Evolutionary conservation across 2,797 vertebrate species (phyloP).

Genomic region (Pipistrellus pygmaeus): DNA sequence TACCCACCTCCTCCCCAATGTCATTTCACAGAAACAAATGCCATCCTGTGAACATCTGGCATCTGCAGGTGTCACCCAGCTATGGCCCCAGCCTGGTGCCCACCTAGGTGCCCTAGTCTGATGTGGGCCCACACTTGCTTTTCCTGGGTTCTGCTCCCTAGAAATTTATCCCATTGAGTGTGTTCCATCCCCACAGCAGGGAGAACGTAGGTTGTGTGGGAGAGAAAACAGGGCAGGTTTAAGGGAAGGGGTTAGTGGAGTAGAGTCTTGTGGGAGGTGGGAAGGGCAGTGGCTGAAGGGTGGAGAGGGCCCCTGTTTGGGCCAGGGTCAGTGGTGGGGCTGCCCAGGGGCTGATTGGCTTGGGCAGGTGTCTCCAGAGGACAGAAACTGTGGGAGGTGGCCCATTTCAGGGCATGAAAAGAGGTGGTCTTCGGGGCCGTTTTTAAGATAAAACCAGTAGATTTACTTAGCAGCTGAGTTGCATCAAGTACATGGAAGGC

Average conservation of each 20-base stretch:
- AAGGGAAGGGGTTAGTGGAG: background rate
- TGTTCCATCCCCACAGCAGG: background rate
- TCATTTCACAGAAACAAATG: background rate
- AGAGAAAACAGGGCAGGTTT: no score
- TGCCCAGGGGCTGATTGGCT: background rate
- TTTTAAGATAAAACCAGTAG: background rate
- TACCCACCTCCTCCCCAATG: background rate
- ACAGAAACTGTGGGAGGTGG: background rate
- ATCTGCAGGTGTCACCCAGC: background rate
- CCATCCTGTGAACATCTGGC: background rate
- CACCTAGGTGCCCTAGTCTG: no score
- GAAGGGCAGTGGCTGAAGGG: background rate
- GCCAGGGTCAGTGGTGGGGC: background rate
- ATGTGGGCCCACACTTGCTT: background rate
- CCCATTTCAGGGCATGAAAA: no score
- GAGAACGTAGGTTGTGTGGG: accelerated
- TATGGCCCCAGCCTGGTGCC: background rate
- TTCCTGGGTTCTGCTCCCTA: background rate
- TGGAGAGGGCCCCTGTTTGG: background rate
- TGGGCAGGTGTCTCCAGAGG: background rate
- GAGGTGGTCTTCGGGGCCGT: background rate
- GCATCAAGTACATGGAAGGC: background rate
- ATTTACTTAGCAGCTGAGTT: background rate
- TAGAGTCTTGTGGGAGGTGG: background rate
- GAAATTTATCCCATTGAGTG: background rate